Percentiles rank a stretch among this genome's conserved stretches.
Conservation (phyloP, 2,113 vertebrate species). For the Neodon shergylaensis region DNA sequence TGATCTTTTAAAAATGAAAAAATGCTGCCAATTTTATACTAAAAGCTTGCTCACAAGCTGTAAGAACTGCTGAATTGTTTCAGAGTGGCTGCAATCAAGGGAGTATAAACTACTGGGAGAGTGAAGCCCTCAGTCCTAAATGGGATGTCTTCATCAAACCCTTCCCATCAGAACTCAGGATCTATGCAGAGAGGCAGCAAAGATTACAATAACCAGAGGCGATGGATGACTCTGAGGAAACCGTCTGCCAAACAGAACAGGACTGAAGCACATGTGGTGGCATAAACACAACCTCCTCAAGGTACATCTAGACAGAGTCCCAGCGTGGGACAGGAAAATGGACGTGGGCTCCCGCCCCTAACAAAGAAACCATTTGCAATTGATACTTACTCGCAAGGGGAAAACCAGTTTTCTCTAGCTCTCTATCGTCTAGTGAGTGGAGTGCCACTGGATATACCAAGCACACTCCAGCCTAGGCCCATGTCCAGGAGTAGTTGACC, state of each 20-base stretch:
- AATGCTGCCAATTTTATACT: neutral
- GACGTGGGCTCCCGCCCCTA: neutral
- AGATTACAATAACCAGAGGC: neutral
- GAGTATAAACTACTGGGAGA: neutral
- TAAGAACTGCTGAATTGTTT: neutral
- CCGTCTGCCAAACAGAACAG: neutral
- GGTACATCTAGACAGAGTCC: neutral
- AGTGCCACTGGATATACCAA: neutral
- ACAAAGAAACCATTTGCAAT: neutral
- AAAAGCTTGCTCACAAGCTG: neutral
- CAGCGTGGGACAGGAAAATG: neutral
- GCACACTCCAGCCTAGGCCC: neutral
- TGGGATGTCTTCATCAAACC: neutral
- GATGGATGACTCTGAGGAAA: neutral
- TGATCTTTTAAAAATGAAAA: constrained; percentile 2
- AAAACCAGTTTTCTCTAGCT: neutral
- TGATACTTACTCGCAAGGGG: neutral
- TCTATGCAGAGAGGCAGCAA: neutral
- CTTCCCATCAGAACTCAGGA: neutral
- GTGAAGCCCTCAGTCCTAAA: neutral
- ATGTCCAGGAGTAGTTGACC: neutral
- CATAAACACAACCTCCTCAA: neutral
- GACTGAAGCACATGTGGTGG: neutral
- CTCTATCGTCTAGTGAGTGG: too few species aligned
- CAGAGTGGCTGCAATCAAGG: neutral